These are phyloP conservation scores for Cheilinus undulatus DNA, from an alignment of 2,113 vertebrate genomes.

Conservation along the genomic window DNA sequence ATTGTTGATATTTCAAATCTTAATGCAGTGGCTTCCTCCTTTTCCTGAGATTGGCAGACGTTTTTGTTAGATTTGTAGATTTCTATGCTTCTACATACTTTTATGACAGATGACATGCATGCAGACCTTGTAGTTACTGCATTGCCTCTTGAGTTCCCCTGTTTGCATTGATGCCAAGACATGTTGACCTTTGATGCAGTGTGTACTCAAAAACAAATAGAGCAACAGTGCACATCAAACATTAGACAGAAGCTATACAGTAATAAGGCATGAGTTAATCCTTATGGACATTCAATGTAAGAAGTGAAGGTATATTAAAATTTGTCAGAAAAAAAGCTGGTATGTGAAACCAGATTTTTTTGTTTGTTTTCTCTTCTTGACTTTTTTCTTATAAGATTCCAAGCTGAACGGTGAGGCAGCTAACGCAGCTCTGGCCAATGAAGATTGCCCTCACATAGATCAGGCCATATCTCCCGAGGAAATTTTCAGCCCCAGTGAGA, in stretches of 20 bases:
- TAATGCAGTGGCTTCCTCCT: constrained; percentile 59
- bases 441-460: constrained; percentile 99
- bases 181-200: constrained; percentile 26
- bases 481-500: constrained; percentile 94
- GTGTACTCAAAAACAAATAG: constrained; percentile 21
- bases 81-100: too few relatives aligned
- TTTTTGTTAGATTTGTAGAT: constrained; percentile 9
- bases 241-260: constrained; percentile 5
- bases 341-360: constrained; percentile 29
- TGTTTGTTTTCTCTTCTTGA: constrained; percentile 5
- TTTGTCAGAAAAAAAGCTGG: neutral
- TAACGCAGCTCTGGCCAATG: constrained; percentile 97
- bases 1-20: constrained; percentile 66
- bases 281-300: neutral
- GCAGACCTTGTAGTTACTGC: constrained; percentile 10
- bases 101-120: constrained; percentile 31
- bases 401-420: constrained; percentile 98
- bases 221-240: constrained; percentile 30
- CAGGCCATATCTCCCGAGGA: constrained; percentile 98
- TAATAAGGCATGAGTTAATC: constrained; percentile 9
- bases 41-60: constrained; percentile 33
- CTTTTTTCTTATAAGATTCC: constrained; percentile 88
- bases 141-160: constrained; percentile 23
- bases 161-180: constrained; percentile 5
- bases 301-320: constrained; percentile 15